Evolutionary conservation across 2,113 vertebrate genomes (phyloP).

Genomic region (Dicerorhinus sumatrensis): DNA sequence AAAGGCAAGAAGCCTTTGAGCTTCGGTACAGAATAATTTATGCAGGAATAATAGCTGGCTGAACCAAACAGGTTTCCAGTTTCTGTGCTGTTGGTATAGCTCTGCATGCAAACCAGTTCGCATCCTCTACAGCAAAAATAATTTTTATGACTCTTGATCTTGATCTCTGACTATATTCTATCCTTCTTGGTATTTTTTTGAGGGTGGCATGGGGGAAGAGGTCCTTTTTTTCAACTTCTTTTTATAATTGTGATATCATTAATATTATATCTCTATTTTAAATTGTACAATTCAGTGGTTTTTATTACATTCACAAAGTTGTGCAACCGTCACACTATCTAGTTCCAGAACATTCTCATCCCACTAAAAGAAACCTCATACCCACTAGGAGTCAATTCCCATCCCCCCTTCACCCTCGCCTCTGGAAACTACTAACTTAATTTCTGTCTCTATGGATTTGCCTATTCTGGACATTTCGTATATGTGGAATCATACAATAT

Average conservation of each 20-base stretch:
- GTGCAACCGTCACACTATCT: no score
- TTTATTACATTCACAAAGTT: no score
- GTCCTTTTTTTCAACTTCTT: not conserved
- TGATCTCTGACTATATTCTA: not conserved
- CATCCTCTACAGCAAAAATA: not conserved
- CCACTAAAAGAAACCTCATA: no score
- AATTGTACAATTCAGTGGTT: no score
- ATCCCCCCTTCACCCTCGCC: no score
- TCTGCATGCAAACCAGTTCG: not conserved
- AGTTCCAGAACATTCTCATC: no score
- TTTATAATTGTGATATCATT: not conserved
- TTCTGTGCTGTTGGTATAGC: not conserved
- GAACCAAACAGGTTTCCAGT: not conserved
- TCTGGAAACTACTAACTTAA: no score
- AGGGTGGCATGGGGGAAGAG: not conserved
- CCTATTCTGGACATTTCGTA: no score
- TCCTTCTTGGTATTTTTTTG: not conserved
- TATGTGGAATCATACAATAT: no score
- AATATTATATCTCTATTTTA: not conserved
- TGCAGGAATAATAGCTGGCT: not conserved
- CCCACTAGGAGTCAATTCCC: no score
- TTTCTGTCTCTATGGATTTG: no score
- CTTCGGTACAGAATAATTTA: not conserved
- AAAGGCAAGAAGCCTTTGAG: not conserved
- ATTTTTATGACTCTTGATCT: not conserved